These are phyloP conservation scores for Myopa tessellatipennis DNA, from an alignment of 2,888 invertebrate species.

Conservation along the genomic window DNA sequence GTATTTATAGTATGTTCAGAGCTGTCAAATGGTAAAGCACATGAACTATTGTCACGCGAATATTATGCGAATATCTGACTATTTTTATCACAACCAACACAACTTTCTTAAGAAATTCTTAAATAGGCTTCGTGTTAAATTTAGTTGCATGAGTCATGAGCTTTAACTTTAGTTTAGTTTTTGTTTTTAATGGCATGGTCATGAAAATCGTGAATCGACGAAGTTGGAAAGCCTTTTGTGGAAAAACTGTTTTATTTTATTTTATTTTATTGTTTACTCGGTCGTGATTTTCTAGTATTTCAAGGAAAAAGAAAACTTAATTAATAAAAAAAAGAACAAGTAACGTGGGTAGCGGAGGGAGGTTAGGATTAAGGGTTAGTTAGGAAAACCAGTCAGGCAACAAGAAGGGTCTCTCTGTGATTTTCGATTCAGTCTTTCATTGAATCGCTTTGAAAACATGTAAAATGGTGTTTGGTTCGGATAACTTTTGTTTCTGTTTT, in stretches of 20 bases:
- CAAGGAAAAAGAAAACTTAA: slow-evolving; percentile 24
- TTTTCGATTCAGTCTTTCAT: no score
- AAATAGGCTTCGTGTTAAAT: slow-evolving; percentile 30
- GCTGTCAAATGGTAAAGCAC: slow-evolving; percentile 46
- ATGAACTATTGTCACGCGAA: slow-evolving; percentile 50
- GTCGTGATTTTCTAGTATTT: slow-evolving; percentile 12
- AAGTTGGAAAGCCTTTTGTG: slow-evolving; percentile 49
- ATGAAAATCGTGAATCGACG: slow-evolving; percentile 27
- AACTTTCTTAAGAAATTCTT: not conserved
- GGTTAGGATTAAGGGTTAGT: no score
- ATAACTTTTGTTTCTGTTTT: no score
- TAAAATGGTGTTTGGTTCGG: no score
- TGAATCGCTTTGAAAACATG: no score
- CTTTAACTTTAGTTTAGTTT: slow-evolving; percentile 25
- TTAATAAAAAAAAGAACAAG: slow-evolving; percentile 6
- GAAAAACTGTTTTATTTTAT: not conserved
- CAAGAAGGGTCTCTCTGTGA: no score
- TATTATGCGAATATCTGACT: not conserved
- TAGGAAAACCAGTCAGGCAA: no score
- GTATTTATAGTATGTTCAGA: slow-evolving; percentile 35
- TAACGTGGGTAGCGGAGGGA: no score
- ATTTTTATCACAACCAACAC: not conserved
- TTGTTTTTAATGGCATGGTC: slow-evolving; percentile 10
- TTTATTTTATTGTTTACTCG: slow-evolving; percentile 20
- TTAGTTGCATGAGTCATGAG: slow-evolving; percentile 11